Evolutionary conservation across 2,888 invertebrate genomes (phyloP).

Genomic region (Stegana nigrithorax): DNA sequence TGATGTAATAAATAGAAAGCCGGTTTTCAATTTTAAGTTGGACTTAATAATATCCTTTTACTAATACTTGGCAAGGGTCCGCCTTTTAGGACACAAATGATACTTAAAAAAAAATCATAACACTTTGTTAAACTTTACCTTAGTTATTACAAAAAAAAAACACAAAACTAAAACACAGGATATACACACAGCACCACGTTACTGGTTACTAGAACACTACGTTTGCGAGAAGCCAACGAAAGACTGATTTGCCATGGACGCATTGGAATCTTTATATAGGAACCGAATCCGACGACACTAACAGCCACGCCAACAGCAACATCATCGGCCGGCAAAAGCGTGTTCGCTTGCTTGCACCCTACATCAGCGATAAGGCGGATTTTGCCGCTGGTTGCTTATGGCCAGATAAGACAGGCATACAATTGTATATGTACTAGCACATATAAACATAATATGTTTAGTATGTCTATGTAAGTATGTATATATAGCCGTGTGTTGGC

Average conservation of each 20-base stretch:
- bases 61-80: background rate
- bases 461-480: slow-evolving; percentile 33
- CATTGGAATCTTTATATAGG: slow-evolving; percentile 38
- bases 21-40: too few relatives aligned
- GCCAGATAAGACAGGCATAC: too few relatives aligned
- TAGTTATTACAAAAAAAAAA: background rate
- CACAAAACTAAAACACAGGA: background rate
- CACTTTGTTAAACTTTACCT: background rate
- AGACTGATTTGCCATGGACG: slow-evolving; percentile 12
- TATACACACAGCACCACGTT: too few relatives aligned
- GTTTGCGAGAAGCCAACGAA: background rate
- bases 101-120: background rate
- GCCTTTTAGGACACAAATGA: too few relatives aligned
- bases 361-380: too few relatives aligned
- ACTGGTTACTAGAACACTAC: background rate
- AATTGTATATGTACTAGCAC: too few relatives aligned
- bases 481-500: background rate
- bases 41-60: background rate
- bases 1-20: too few relatives aligned
- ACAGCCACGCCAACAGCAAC: background rate
- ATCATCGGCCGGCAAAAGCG: slow-evolving; percentile 30
- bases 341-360: too few relatives aligned
- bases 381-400: too few relatives aligned
- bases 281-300: slow-evolving; percentile 19
- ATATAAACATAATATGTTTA: too few relatives aligned